Conservation (phyloP, 1,140 invertebrate genomes). For the Gryon sp. region DNA sequence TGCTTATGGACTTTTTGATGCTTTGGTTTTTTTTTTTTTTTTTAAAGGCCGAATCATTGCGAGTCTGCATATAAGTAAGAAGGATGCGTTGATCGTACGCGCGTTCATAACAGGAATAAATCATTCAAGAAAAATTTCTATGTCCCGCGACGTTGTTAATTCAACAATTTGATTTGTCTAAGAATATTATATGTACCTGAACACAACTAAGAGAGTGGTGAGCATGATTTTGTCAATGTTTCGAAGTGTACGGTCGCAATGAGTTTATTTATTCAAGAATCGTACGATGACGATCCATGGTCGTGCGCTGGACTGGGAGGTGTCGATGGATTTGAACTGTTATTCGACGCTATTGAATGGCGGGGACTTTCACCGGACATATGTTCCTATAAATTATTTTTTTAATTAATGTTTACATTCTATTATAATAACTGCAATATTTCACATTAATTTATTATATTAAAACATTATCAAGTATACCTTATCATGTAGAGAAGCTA, state of each 20-base stretch:
- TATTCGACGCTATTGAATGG: constrained; percentile 90
- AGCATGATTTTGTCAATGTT: constrained; percentile 57
- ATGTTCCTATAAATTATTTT: constrained; percentile 74
- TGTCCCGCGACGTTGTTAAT: constrained; percentile 16
- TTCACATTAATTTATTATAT: background rate
- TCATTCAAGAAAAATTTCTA: constrained; percentile 25
- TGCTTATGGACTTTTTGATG: constrained; percentile 20
- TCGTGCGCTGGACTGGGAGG: constrained; percentile 87
- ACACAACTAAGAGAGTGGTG: constrained; percentile 55
- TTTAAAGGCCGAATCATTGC: constrained; percentile 54
- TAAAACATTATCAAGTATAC: constrained; percentile 67
- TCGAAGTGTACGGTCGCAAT: constrained; percentile 23
- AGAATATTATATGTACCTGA: constrained; percentile 47
- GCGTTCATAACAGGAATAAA: constrained; percentile 43
- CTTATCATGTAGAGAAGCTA: constrained; percentile 87
- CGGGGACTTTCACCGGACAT: constrained; percentile 83
- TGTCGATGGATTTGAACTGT: constrained; percentile 88
- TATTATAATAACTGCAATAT: background rate
- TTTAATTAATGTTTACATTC: background rate
- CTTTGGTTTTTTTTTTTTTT: too few relatives aligned
- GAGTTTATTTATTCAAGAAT: constrained; percentile 73
- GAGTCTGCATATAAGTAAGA: constrained; percentile 53
- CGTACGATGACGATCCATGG: constrained; percentile 86
- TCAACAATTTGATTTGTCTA: constrained; percentile 51
- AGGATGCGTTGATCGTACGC: constrained; percentile 26